phyloP scores from a whole-genome alignment of 2,888 invertebrate species.

The Entomobrya proxima region DNA sequence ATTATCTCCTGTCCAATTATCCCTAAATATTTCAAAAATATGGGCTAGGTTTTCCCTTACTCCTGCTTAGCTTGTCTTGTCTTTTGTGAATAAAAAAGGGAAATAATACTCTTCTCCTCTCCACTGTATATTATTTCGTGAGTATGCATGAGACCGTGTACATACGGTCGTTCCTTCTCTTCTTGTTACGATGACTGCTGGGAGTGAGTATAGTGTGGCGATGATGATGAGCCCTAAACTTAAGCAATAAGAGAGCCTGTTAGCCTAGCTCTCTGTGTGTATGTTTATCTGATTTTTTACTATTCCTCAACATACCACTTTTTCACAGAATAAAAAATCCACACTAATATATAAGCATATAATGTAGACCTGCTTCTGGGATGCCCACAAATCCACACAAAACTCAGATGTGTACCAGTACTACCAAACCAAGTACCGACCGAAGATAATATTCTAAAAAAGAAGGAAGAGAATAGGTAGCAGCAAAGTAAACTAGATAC shows the following conservation, averaged over 20 bases:
- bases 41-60: slow-evolving; percentile 59
- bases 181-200: slow-evolving; percentile 37
- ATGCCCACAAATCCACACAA: not conserved
- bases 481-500: slow-evolving; percentile 20
- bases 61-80: slow-evolving; percentile 23
- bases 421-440: too few relatives aligned
- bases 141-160: not conserved
- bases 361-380: not conserved
- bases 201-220: slow-evolving; percentile 41
- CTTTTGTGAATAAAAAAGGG: slow-evolving; percentile 45
- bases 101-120: slow-evolving; percentile 29
- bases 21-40: slow-evolving; percentile 62
- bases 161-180: slow-evolving; percentile 44
- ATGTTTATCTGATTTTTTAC: not conserved
- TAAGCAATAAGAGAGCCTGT: not conserved
- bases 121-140: not conserved
- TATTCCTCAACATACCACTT: not conserved
- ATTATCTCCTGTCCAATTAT: slow-evolving; percentile 60
- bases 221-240: slow-evolving; percentile 55
- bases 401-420: not conserved
- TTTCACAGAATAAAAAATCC: slow-evolving; percentile 19
- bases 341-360: not conserved
- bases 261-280: slow-evolving; percentile 22
- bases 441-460: too few relatives aligned
- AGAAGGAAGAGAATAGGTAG: slow-evolving; percentile 27